Evolutionary conservation across 2,888 invertebrate species (phyloP).

Genomic region (Thymelicus sylvestris): DNA sequence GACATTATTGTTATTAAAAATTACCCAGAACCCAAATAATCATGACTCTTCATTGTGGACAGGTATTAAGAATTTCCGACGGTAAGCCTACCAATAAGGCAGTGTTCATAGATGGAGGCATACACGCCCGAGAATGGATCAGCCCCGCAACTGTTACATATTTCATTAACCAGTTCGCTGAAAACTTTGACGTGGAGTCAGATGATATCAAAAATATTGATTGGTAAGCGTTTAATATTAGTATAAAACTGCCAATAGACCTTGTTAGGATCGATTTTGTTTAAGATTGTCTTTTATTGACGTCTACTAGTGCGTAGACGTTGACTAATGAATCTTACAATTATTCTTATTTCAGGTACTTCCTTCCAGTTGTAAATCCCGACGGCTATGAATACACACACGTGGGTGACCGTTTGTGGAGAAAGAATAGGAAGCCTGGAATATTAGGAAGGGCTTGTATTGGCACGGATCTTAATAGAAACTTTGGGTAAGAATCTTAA

Average conservation of each 20-base stretch:
- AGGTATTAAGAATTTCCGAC: slow-evolving; percentile 87
- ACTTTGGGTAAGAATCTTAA: slow-evolving; percentile 87
- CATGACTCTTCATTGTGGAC: background rate
- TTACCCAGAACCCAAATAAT: too few relatives aligned
- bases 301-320: too few relatives aligned
- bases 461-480: slow-evolving; percentile 93
- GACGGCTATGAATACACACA: slow-evolving; percentile 96
- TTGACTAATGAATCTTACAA: too few relatives aligned
- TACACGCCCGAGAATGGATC: slow-evolving; percentile 97
- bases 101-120: slow-evolving; percentile 92
- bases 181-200: slow-evolving; percentile 89
- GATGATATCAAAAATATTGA: slow-evolving; percentile 77
- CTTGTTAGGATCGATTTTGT: too few relatives aligned
- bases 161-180: slow-evolving; percentile 90
- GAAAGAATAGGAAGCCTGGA: slow-evolving; percentile 89
- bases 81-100: slow-evolving; percentile 87
- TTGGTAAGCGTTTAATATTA: slow-evolving; percentile 55
- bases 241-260: too few relatives aligned
- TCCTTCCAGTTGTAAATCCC: slow-evolving; percentile 91
- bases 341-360: slow-evolving; percentile 76
- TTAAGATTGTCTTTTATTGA: too few relatives aligned
- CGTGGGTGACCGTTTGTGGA: slow-evolving; percentile 91
- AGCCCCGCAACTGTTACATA: slow-evolving; percentile 93
- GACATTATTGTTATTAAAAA: too few relatives aligned
- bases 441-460: slow-evolving; percentile 83